Evolutionary conservation across 2,113 vertebrate species (phyloP).

Genomic region (Bothrops jararaca): DNA sequence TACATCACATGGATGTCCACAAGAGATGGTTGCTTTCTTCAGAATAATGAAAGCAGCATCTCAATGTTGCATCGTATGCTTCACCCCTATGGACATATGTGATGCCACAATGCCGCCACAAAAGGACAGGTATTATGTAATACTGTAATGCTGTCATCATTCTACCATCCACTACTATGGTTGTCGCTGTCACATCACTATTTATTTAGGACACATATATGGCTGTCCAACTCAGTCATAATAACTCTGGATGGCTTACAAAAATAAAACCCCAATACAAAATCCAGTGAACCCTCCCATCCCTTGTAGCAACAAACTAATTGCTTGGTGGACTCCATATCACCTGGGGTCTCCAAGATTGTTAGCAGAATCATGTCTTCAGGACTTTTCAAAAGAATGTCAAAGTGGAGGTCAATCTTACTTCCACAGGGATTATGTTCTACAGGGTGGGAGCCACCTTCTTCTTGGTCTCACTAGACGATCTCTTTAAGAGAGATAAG

Average conservation of each 20-base stretch:
- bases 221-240: not conserved
- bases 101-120: not conserved
- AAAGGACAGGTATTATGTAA: not conserved
- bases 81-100: not conserved
- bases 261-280: not conserved
- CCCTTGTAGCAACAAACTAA: no score
- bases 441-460: no score
- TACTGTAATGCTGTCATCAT: not conserved
- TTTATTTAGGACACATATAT: not conserved
- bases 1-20: not conserved
- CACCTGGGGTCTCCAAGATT: no score
- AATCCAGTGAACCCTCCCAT: no score
- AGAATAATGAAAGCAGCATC: not conserved
- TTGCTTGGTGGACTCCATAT: no score
- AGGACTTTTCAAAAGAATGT: no score
- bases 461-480: no score
- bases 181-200: not conserved
- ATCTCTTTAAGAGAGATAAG: no score
- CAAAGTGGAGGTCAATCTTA: no score
- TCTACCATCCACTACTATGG: not conserved
- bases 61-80: not conserved
- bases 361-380: no score
- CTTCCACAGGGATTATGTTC: no score
- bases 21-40: not conserved
- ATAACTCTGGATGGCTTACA: not conserved